phyloP scores from a whole-genome alignment of 2,797 vertebrate genomes.

The Hemitrygon akajei region DNA sequence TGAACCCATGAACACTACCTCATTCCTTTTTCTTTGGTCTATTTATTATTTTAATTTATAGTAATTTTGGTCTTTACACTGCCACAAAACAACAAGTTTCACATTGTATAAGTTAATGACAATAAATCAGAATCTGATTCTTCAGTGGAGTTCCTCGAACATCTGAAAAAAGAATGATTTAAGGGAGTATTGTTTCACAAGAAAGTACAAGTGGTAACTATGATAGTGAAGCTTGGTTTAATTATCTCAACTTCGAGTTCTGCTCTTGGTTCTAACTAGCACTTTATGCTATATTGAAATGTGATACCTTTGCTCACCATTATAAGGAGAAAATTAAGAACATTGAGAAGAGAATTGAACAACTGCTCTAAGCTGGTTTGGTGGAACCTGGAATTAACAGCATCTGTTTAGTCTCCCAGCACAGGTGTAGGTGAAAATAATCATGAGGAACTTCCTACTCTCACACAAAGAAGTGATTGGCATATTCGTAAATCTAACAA shows the following conservation, averaged over 20 bases:
- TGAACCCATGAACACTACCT: too few relatives aligned
- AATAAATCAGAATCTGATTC: too few relatives aligned
- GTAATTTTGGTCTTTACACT: too few relatives aligned
- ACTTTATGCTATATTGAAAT: background rate
- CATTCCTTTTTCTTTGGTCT: too few relatives aligned
- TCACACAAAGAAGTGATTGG: background rate
- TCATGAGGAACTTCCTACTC: background rate
- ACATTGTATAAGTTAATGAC: too few relatives aligned
- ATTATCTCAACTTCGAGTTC: background rate
- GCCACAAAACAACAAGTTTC: too few relatives aligned
- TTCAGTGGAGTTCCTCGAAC: too few relatives aligned
- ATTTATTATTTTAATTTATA: too few relatives aligned
- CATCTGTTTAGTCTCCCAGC: background rate
- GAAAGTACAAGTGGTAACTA: background rate
- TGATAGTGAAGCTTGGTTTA: background rate
- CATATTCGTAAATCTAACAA: background rate
- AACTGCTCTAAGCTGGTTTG: background rate
- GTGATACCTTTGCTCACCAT: background rate
- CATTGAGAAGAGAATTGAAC: background rate
- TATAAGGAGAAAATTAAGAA: background rate
- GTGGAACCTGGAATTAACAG: background rate
- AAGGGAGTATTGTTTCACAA: background rate
- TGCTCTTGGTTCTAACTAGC: background rate
- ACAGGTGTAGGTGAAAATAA: background rate
- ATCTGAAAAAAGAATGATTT: background rate